Conservation (phyloP, 64 coral and sea anemone genomes). For the Dendronephthya gigantea region DNA sequence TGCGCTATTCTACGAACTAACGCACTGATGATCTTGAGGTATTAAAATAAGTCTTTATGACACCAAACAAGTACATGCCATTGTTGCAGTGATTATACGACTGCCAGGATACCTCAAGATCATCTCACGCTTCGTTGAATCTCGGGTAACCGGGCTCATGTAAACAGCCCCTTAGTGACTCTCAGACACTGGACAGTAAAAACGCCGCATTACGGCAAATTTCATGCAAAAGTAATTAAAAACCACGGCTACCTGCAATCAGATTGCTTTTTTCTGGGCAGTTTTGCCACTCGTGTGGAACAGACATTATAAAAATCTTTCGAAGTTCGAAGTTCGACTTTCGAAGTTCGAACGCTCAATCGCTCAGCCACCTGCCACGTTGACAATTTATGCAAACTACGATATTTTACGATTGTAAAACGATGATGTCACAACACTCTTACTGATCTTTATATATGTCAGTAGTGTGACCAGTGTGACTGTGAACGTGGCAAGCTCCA, state of each 20-base stretch:
- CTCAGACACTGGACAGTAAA: not conserved
- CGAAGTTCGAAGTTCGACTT: not conserved
- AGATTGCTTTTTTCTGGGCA: slow-evolving; percentile 83
- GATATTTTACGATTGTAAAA: not conserved
- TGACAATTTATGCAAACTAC: not conserved
- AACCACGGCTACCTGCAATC: slow-evolving; percentile 55
- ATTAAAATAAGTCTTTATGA: too few relatives aligned
- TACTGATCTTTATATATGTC: too few relatives aligned
- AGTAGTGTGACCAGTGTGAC: too few relatives aligned
- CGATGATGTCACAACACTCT: not conserved
- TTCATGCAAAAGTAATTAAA: not conserved
- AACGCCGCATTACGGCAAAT: too few relatives aligned
- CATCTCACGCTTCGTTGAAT: too few relatives aligned
- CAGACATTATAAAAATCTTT: slow-evolving; percentile 41
- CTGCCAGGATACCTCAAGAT: too few relatives aligned
- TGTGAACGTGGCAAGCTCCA: too few relatives aligned
- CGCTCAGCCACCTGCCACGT: not conserved
- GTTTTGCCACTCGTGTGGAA: slow-evolving; percentile 76
- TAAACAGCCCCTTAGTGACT: not conserved
- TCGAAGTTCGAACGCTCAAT: not conserved
- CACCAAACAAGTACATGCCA: too few relatives aligned
- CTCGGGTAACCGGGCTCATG: too few relatives aligned
- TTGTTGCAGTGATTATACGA: too few relatives aligned
- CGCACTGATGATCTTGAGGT: too few relatives aligned
- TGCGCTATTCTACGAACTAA: too few relatives aligned